Evolutionary conservation across 1,140 invertebrate species (phyloP).

Genomic region (Ditylenchus dipsaci): DNA sequence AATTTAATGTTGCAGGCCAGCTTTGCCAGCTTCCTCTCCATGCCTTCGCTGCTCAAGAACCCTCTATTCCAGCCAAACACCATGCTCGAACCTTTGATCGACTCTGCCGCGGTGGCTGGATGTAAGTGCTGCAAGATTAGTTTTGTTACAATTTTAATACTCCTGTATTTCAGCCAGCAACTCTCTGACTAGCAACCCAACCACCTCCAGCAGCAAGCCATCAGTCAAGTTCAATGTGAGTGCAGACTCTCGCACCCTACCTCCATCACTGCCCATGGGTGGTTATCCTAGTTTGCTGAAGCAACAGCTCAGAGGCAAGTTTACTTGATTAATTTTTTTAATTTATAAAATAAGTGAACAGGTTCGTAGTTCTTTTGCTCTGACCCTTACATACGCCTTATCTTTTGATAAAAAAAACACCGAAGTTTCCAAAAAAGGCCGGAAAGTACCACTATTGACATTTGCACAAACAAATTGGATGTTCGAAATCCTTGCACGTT

Average conservation of each 20-base stretch:
- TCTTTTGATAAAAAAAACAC: too few species aligned
- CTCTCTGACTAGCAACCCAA: not conserved
- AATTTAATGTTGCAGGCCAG: conserved; percentile 42
- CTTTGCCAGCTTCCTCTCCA: conserved; percentile 48
- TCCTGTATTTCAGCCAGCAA: not conserved
- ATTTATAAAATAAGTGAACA: too few species aligned
- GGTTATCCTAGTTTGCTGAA: conserved; percentile 55
- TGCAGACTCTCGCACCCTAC: conserved; percentile 32
- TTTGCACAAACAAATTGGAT: too few species aligned
- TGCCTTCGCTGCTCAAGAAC: conserved; percentile 49
- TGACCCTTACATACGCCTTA: too few species aligned
- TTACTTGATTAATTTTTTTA: too few species aligned
- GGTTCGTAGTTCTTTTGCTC: too few species aligned
- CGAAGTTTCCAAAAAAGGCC: too few species aligned
- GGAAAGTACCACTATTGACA: too few species aligned
- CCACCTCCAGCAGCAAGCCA: not conserved
- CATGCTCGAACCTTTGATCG: conserved; percentile 26
- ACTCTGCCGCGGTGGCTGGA: not conserved
- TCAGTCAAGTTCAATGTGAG: conserved; percentile 31
- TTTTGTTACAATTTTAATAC: too few species aligned
- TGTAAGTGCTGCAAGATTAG: conserved; percentile 8
- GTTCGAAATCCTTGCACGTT: too few species aligned
- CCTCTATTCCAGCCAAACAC: conserved; percentile 32
- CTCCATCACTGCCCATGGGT: conserved; percentile 40
- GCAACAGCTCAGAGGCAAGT: conserved; percentile 44